phyloP scores from a whole-genome alignment of 2,113 vertebrate species.

The Odocoileus virginianus region DNA sequence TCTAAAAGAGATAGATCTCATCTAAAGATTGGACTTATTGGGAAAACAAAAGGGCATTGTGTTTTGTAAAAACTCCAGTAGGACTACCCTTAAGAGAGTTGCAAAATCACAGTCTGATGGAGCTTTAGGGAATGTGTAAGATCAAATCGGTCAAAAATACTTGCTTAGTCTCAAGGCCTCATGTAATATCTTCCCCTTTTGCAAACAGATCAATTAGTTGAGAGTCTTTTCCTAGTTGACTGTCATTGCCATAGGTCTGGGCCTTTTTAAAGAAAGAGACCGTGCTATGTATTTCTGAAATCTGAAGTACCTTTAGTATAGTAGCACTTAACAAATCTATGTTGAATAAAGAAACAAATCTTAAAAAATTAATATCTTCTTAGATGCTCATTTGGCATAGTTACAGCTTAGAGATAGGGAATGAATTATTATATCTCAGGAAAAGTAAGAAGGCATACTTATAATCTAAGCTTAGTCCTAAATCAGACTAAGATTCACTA shows the following conservation, averaged over 20 bases:
- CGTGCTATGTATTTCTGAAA: neutral
- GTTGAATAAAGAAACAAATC: neutral
- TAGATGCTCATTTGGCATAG: neutral
- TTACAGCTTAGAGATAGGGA: neutral
- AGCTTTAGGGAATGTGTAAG: neutral
- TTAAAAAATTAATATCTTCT: neutral
- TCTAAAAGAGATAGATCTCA: neutral
- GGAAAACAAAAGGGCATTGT: neutral
- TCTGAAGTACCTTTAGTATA: neutral
- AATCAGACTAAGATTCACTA: neutral
- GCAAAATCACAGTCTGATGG: slow-evolving; percentile 9
- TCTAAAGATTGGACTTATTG: neutral
- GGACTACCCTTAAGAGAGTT: neutral
- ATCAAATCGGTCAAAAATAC: slow-evolving; percentile 29
- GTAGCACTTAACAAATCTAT: neutral
- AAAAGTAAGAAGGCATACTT: neutral
- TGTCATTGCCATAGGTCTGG: neutral
- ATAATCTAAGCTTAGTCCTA: neutral
- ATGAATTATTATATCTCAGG: neutral
- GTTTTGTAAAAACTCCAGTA: neutral
- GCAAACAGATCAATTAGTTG: neutral
- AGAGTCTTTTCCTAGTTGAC: neutral
- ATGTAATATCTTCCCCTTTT: neutral
- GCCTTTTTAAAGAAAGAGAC: neutral
- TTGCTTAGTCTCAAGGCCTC: neutral